These are phyloP conservation scores for Drosophila seguyi DNA, from an alignment of 1,140 invertebrate species.

Conservation along the genomic window DNA sequence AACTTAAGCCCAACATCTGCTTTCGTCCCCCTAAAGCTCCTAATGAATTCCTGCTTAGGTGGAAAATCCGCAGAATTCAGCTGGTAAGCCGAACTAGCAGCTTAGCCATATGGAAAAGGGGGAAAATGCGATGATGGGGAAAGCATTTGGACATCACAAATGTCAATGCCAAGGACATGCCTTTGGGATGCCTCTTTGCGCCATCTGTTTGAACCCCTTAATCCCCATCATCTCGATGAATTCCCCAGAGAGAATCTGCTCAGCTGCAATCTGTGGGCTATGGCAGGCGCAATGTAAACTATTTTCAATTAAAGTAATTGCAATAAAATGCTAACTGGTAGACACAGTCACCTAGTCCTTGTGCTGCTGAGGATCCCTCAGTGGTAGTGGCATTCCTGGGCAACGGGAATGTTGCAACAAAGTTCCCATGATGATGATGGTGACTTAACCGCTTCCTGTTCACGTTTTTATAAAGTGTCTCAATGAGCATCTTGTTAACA, in stretches of 20 bases:
- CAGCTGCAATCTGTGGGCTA: constrained; percentile 3
- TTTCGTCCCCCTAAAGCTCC: background rate
- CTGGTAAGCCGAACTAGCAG: background rate
- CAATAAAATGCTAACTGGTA: constrained; percentile 11
- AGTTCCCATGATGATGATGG: constrained; percentile 9
- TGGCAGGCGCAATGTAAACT: constrained; percentile 2
- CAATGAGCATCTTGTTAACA: constrained; percentile 78
- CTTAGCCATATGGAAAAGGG: background rate
- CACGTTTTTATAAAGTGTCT: constrained; percentile 71
- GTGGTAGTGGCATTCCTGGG: background rate
- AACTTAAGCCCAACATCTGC: background rate
- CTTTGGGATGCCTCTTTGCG: background rate
- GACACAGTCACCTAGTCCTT: background rate
- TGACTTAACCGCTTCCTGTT: constrained; percentile 38
- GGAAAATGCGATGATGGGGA: background rate
- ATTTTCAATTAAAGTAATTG: constrained; percentile 32
- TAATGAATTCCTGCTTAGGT: background rate
- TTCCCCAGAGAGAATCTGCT: background rate
- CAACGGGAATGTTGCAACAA: constrained; percentile 13
- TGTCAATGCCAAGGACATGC: constrained; percentile 2
- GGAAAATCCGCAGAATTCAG: background rate
- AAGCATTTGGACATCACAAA: background rate
- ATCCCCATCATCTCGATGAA: background rate
- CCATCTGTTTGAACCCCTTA: constrained; percentile 1
- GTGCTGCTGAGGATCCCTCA: background rate